A percentile compares a stretch with the other conserved stretches of the same genome.
These are phyloP conservation scores for Trichonephila clavipes DNA, from an alignment of 1,140 invertebrate genomes.

Conservation along the genomic window DNA sequence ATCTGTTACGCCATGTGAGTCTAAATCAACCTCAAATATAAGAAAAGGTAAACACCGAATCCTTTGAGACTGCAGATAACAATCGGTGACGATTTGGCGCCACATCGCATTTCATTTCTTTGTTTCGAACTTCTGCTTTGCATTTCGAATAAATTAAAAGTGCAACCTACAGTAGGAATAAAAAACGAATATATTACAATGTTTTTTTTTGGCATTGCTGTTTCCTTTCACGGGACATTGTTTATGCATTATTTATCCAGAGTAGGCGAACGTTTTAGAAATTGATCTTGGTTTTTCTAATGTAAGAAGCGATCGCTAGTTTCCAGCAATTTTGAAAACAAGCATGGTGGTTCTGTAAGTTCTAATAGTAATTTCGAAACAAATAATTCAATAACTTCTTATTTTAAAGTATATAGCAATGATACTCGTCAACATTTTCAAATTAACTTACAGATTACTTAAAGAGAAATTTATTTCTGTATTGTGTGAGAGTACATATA, in stretches of 20 bases:
- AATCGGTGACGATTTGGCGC: constrained; percentile 40
- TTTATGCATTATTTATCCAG: neutral
- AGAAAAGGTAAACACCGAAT: constrained; percentile 21
- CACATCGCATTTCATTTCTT: constrained; percentile 18
- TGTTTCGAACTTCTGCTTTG: neutral
- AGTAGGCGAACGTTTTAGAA: neutral
- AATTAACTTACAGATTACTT: too few species aligned
- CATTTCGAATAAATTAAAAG: neutral
- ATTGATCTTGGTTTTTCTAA: neutral
- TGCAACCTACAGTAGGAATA: neutral
- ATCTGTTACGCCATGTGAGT: constrained; percentile 34
- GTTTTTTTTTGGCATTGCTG: neutral
- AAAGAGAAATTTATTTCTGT: too few species aligned
- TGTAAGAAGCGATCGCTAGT: neutral
- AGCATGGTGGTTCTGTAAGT: neutral
- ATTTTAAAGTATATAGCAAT: neutral
- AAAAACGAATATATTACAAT: neutral
- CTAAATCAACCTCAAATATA: constrained; percentile 63
- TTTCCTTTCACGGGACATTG: neutral
- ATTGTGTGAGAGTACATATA: neutral
- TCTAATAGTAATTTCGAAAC: neutral
- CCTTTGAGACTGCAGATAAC: constrained; percentile 3
- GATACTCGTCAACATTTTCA: too few species aligned
- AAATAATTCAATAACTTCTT: neutral
- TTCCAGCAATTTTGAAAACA: neutral